Percentiles rank a stretch among this genome's conserved stretches.
Evolutionary conservation across 2,888 invertebrate genomes (phyloP).

Genomic region (Ophioninae sp.): DNA sequence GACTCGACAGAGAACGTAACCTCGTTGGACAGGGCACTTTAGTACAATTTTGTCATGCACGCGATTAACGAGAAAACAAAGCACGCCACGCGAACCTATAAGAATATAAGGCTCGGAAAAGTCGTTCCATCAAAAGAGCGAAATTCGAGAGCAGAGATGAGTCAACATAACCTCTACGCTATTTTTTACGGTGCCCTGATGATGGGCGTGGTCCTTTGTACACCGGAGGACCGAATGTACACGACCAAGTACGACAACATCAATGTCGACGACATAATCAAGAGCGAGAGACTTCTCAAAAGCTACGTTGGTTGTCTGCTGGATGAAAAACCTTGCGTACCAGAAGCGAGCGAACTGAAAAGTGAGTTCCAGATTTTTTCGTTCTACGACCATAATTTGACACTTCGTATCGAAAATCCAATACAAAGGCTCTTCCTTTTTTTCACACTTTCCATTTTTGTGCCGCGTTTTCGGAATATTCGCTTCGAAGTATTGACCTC

Average conservation of each 20-base stretch:
- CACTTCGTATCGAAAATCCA: no score
- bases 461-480: no score
- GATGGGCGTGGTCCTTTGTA: slow-evolving; percentile 28
- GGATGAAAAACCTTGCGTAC: slow-evolving; percentile 85
- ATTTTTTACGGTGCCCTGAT: slow-evolving; percentile 29
- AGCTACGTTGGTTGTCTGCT: slow-evolving; percentile 87
- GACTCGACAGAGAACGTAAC: slow-evolving; percentile 31
- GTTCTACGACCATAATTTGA: no score
- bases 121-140: neutral
- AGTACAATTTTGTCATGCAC: slow-evolving; percentile 59
- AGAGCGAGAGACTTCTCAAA: slow-evolving; percentile 85
- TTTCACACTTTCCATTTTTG: no score
- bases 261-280: slow-evolving; percentile 85
- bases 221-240: slow-evolving; percentile 79
- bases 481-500: no score
- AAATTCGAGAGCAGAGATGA: slow-evolving; percentile 39
- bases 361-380: slow-evolving; percentile 82
- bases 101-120: slow-evolving; percentile 33
- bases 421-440: no score
- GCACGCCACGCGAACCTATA: slow-evolving; percentile 15
- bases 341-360: slow-evolving; percentile 87
- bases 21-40: slow-evolving; percentile 27
- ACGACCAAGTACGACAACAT: slow-evolving; percentile 87
- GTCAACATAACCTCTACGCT: slow-evolving; percentile 51
- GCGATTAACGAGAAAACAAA: slow-evolving; percentile 68